phyloP scores from a whole-genome alignment of 2,113 vertebrate genomes.

The Hippolais icterina region DNA sequence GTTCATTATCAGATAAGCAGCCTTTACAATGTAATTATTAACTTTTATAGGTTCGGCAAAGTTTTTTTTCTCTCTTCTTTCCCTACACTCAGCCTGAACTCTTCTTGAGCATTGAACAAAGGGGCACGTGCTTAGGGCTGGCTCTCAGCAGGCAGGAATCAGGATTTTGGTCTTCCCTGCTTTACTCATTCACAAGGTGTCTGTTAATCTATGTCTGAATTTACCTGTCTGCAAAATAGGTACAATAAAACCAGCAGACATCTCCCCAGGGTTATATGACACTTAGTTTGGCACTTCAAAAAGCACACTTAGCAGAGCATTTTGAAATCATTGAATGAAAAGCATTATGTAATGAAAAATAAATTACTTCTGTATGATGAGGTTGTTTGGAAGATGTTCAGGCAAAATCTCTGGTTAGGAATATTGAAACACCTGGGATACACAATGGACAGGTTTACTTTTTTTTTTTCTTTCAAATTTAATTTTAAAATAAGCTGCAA shows the following conservation, averaged over 20 bases:
- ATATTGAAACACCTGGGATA: not conserved
- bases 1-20: slow-evolving; percentile 2
- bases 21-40: slow-evolving; percentile 34
- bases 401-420: not conserved
- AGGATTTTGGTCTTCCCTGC: not conserved
- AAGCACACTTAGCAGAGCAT: slow-evolving; percentile 2
- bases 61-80: not conserved
- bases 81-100: not conserved
- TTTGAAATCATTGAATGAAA: slow-evolving; percentile 41
- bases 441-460: not conserved
- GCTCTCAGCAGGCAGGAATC: not conserved
- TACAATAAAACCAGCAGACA: slow-evolving; percentile 11
- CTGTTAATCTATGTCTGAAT: slow-evolving; percentile 11
- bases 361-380: slow-evolving; percentile 16
- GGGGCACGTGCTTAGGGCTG: not conserved
- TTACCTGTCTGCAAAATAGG: slow-evolving; percentile 30
- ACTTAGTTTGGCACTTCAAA: slow-evolving; percentile 29
- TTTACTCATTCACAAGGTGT: not conserved
- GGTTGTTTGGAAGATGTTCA: slow-evolving; percentile 14
- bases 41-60: slow-evolving; percentile 25
- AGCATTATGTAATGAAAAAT: slow-evolving; percentile 43
- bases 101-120: not conserved
- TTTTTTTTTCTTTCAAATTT: not conserved
- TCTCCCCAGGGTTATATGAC: slow-evolving; percentile 6
- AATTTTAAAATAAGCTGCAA: not conserved